These are phyloP conservation scores for Montipora efflorescens DNA, from an alignment of 64 coral and sea anemone genomes.

Conservation along the genomic window DNA sequence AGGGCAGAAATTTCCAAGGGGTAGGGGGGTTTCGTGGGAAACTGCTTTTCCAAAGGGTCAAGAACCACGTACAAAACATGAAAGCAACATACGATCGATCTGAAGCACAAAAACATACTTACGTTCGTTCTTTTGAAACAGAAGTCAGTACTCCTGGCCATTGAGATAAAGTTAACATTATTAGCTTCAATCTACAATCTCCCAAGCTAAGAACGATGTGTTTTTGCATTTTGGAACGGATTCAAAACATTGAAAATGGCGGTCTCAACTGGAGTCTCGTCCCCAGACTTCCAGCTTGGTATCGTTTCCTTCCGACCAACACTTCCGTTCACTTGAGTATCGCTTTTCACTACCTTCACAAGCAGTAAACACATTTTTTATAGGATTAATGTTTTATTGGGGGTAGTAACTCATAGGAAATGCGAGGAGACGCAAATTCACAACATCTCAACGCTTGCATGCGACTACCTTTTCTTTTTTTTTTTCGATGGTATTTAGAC, in stretches of 20 bases:
- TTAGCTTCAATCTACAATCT: neutral
- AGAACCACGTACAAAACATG: neutral
- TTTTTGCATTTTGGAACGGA: neutral
- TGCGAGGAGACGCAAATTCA: too few species aligned
- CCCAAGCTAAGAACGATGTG: neutral
- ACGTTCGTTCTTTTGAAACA: neutral
- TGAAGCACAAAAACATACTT: neutral
- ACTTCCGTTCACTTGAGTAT: conserved; percentile 12
- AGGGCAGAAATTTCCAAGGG: neutral
- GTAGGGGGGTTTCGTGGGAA: neutral
- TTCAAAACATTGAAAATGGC: neutral
- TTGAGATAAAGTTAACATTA: conserved; percentile 10
- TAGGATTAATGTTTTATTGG: neutral
- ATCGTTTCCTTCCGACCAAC: neutral
- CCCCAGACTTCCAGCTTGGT: neutral
- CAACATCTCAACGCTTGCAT: too few species aligned
- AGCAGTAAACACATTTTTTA: neutral
- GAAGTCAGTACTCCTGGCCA: neutral
- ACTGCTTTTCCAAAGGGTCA: neutral
- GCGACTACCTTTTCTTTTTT: too few species aligned
- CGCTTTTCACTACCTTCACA: neutral
- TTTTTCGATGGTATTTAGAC: too few species aligned
- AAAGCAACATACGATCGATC: neutral
- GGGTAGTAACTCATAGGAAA: neutral
- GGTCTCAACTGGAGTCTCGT: neutral